Evolutionary conservation across 2,797 vertebrate species (phyloP).

Genomic region (Anolis apletophallus): DNA sequence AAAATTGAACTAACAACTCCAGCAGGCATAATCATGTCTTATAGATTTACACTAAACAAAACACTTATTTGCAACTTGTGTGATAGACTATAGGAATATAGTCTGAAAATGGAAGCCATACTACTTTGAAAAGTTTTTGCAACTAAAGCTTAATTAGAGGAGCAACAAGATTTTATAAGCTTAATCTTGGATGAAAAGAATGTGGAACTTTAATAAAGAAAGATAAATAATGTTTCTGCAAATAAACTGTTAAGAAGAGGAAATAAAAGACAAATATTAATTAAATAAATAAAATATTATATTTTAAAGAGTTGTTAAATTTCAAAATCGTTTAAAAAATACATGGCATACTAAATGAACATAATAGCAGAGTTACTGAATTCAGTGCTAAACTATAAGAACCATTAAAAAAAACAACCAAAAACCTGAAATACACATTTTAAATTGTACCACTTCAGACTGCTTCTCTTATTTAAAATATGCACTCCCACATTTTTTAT

Average conservation of each 20-base stretch:
- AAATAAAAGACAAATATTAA: too few relatives aligned
- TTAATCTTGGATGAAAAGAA: neutral
- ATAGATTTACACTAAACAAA: too few relatives aligned
- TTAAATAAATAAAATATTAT: too few relatives aligned
- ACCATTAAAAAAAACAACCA: neutral
- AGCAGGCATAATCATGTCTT: too few relatives aligned
- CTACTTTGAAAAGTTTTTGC: neutral
- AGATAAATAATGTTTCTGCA: neutral
- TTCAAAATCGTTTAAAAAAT: too few relatives aligned
- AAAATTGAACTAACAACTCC: too few relatives aligned
- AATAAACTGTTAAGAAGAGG: neutral
- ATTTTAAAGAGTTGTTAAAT: too few relatives aligned
- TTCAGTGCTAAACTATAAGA: neutral
- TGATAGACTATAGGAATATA: neutral
- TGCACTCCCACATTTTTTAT: neutral
- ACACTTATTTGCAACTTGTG: too few relatives aligned
- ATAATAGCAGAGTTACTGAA: neutral
- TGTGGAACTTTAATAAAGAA: neutral
- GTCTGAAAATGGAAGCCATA: neutral
- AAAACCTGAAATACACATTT: neutral
- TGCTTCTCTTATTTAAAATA: neutral
- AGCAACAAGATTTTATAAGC: too few relatives aligned
- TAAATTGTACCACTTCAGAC: neutral
- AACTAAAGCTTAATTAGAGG: too few relatives aligned
- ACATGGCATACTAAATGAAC: neutral